Conservation (phyloP, 2,888 invertebrate species). For the Drosophila seclusa region DNA sequence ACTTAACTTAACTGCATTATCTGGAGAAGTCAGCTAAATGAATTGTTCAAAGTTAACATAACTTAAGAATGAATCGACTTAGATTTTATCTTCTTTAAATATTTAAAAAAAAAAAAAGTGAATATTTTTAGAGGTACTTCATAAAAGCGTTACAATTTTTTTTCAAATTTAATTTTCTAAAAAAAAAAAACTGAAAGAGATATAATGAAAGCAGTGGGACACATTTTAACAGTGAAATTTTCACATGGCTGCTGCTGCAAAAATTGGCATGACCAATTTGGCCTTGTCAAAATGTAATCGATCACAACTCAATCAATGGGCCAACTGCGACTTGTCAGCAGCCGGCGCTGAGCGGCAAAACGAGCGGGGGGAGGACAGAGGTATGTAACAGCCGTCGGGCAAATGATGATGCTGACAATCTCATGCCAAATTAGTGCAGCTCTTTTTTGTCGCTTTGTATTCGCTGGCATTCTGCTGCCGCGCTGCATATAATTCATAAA, state of each 20-base stretch:
- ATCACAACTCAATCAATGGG: constrained; percentile 82
- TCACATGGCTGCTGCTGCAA: constrained; percentile 47
- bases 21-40: background rate
- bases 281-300: constrained; percentile 83
- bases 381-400: constrained; percentile 37
- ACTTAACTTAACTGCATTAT: background rate
- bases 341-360: constrained; percentile 22
- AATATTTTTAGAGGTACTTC: background rate
- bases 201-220: constrained; percentile 9
- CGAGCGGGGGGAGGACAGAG: background rate
- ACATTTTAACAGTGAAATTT: constrained; percentile 22
- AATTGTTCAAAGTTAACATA: background rate
- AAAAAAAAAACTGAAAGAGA: background rate
- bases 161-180: background rate
- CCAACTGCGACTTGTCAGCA: constrained; percentile 56
- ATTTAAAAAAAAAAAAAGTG: background rate
- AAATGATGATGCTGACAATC: constrained; percentile 63
- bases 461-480: constrained; percentile 2
- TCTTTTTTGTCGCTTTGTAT: constrained; percentile 41
- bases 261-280: constrained; percentile 74
- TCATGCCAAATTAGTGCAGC: constrained; percentile 82
- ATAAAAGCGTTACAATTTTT: background rate
- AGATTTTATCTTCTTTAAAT: background rate
- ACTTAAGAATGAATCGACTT: background rate
- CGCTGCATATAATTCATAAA: constrained; percentile 70